Evolutionary conservation across 2,888 invertebrate genomes (phyloP).

Genomic region (Macrosiphum euphorbiae): DNA sequence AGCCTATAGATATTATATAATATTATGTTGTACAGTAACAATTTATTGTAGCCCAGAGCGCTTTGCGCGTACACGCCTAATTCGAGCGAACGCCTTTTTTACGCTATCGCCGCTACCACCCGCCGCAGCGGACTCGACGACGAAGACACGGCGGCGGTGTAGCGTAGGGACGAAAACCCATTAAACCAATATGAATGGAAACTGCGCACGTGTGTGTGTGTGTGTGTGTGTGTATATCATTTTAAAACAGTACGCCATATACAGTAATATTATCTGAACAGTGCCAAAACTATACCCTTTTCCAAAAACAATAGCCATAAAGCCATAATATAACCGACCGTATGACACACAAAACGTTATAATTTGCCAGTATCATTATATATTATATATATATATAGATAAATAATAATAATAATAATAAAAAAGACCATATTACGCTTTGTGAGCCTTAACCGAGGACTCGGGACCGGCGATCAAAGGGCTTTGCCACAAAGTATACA

Average conservation of each 20-base stretch:
- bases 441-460: conserved; percentile 36
- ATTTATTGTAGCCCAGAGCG: neutral
- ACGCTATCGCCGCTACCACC: neutral
- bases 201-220: neutral
- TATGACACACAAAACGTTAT: conserved; percentile 50
- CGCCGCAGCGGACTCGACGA: neutral
- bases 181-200: conserved; percentile 36
- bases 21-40: neutral
- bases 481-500: conserved; percentile 28
- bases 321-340: conserved; percentile 46
- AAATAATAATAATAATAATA: conserved; percentile 39
- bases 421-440: conserved; percentile 43
- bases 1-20: neutral
- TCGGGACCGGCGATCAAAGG: conserved; percentile 36
- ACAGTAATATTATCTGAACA: conserved; percentile 37
- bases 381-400: neutral
- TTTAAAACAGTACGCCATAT: conserved; percentile 39
- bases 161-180: conserved; percentile 27
- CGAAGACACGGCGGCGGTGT: neutral
- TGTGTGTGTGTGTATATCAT: conserved; percentile 27
- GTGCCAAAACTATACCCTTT: conserved; percentile 54
- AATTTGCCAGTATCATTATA: conserved; percentile 30
- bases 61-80: too few species aligned
- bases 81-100: too few species aligned
- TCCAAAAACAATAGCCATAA: conserved; percentile 45